Conservation (phyloP, 2,888 invertebrate species). For the Campopleginae sp. region DNA sequence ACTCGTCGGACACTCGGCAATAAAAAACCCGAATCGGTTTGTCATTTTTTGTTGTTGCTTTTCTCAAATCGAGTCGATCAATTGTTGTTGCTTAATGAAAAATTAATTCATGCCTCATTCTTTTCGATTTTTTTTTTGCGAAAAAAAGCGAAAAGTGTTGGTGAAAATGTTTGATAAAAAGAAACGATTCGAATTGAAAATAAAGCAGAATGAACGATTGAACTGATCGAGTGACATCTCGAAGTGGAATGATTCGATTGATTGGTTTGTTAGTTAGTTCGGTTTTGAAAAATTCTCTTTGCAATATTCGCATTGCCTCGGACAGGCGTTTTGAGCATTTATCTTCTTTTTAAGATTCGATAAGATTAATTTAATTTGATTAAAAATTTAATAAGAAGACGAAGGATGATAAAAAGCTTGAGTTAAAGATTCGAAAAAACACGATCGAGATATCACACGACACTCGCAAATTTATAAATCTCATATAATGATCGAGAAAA, state of each 20-base stretch:
- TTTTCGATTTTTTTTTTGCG: slow-evolving; percentile 1
- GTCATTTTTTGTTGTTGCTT: neutral
- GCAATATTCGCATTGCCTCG: neutral
- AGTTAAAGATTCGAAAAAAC: slow-evolving; percentile 47
- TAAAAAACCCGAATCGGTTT: slow-evolving; percentile 1
- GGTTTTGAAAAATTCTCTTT: slow-evolving; percentile 19
- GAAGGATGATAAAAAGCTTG: slow-evolving; percentile 44
- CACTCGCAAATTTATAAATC: slow-evolving; percentile 50
- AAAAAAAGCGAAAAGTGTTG: slow-evolving; percentile 10
- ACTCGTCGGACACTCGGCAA: slow-evolving; percentile 17
- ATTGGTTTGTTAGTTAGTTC: slow-evolving; percentile 28
- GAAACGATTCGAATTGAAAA: neutral
- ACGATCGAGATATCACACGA: slow-evolving; percentile 62
- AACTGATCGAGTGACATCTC: slow-evolving; percentile 40
- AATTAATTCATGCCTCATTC: slow-evolving; percentile 13
- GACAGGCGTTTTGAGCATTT: slow-evolving; percentile 35
- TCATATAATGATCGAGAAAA: slow-evolving; percentile 36
- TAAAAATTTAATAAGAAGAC: slow-evolving; percentile 42
- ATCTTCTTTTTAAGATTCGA: slow-evolving; percentile 8
- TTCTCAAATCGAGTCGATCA: slow-evolving; percentile 10
- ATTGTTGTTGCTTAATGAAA: slow-evolving; percentile 32
- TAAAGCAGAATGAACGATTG: slow-evolving; percentile 13
- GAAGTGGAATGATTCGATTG: slow-evolving; percentile 29
- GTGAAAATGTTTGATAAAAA: neutral
- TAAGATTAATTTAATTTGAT: slow-evolving; percentile 19